phyloP scores from a whole-genome alignment of 2,113 vertebrate species.

The Oryzias curvinotus region DNA sequence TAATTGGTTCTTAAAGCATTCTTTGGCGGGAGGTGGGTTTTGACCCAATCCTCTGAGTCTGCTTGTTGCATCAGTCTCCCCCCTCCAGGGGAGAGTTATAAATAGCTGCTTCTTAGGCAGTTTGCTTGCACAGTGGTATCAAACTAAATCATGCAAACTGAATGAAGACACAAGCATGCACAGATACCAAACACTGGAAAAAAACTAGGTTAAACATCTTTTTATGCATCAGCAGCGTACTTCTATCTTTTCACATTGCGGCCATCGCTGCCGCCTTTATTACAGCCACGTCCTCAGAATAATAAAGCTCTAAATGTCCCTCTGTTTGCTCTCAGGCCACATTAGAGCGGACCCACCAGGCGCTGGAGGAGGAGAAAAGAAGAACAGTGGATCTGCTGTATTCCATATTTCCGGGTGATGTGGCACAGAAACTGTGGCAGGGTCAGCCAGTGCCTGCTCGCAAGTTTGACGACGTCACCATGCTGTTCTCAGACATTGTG shows the following conservation, averaged over 20 bases:
- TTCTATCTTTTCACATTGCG: conserved; percentile 21
- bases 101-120: conserved; percentile 42
- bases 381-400: conserved; percentile 96
- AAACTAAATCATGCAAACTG: conserved; percentile 15
- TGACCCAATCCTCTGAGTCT: conserved; percentile 45
- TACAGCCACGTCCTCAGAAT: conserved; percentile 14
- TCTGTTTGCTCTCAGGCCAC: conserved; percentile 77
- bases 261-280: conserved; percentile 21
- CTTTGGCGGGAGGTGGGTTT: conserved; percentile 42
- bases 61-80: conserved; percentile 36
- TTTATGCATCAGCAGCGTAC: conserved; percentile 16
- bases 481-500: conserved; percentile 99
- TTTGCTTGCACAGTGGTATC: conserved; percentile 36
- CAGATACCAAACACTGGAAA: conserved; percentile 14
- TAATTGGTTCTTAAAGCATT: conserved; percentile 51
- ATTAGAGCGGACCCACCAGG: conserved; percentile 91
- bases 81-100: conserved; percentile 39
- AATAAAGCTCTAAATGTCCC: conserved; percentile 19
- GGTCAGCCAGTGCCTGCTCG: conserved; percentile 91
- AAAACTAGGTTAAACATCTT: conserved; percentile 18
- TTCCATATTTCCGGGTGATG: conserved; percentile 96
- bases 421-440: conserved; percentile 97
- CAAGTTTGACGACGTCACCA: conserved; percentile 97
- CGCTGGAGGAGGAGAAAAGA: conserved; percentile 96
- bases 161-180: conserved; percentile 15